Conservation (phyloP, 2,888 invertebrate species). For the Latrodectus hesperus region DNA sequence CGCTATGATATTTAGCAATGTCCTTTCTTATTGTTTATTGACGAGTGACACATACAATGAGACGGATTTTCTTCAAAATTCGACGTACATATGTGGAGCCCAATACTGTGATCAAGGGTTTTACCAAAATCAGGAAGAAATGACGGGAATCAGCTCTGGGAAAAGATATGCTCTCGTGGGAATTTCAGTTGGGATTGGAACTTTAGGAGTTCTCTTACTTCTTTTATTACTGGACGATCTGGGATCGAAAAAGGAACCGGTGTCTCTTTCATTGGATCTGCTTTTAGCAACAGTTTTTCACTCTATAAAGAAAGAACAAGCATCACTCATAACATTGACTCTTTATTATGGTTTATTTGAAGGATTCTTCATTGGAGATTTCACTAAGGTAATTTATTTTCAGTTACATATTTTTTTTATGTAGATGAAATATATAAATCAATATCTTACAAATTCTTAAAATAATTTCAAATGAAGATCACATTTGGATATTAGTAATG, state of each 20-base stretch:
- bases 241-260: constrained; percentile 75
- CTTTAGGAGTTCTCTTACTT: constrained; percentile 89
- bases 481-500: too few relatives aligned
- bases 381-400: constrained; percentile 75
- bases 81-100: constrained; percentile 32
- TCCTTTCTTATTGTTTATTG: constrained; percentile 84
- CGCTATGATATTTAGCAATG: constrained; percentile 95
- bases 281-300: constrained; percentile 92
- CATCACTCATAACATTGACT: constrained; percentile 94
- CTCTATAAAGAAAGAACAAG: constrained; percentile 91
- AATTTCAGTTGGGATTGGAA: constrained; percentile 90
- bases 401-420: background rate
- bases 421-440: too few relatives aligned
- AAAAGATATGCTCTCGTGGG: constrained; percentile 92
- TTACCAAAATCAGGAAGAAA: constrained; percentile 76
- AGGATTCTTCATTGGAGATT: constrained; percentile 91
- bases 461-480: too few relatives aligned
- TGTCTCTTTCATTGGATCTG: constrained; percentile 74
- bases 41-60: background rate
- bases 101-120: constrained; percentile 35
- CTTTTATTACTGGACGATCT: constrained; percentile 91
- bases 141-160: constrained; percentile 86
- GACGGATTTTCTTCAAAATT: background rate
- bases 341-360: constrained; percentile 98
- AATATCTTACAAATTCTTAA: too few relatives aligned